These are phyloP conservation scores for Drosophila rellima DNA, from an alignment of 2,888 invertebrate genomes.

Conservation along the genomic window DNA sequence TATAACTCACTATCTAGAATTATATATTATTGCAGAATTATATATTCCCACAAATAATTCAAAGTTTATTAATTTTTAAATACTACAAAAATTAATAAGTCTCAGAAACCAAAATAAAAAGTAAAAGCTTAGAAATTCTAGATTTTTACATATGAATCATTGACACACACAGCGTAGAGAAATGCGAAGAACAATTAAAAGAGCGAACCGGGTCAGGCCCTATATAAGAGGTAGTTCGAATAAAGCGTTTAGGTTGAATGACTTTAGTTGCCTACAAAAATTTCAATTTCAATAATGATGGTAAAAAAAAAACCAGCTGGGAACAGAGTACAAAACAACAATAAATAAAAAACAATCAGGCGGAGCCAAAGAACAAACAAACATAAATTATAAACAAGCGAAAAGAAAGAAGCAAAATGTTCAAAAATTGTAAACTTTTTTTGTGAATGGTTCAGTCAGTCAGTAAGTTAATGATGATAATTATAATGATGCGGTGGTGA, in stretches of 20 bases:
- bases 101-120: constrained; percentile 37
- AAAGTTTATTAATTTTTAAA: not conserved
- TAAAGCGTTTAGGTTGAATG: constrained; percentile 71
- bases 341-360: constrained; percentile 35
- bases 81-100: not conserved
- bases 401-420: constrained; percentile 37
- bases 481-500: constrained; percentile 62
- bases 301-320: constrained; percentile 9
- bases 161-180: constrained; percentile 24
- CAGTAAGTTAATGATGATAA: constrained; percentile 77
- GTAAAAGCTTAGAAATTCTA: constrained; percentile 46
- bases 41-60: not conserved
- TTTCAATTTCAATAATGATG: constrained; percentile 70
- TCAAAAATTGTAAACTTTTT: constrained; percentile 21
- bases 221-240: constrained; percentile 15
- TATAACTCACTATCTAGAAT: not conserved
- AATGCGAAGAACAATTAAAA: constrained; percentile 40
- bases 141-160: constrained; percentile 17
- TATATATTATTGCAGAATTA: not conserved
- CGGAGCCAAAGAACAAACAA: constrained; percentile 37
- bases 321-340: constrained; percentile 19
- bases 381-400: constrained; percentile 49
- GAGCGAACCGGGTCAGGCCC: constrained; percentile 53
- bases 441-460: constrained; percentile 59
- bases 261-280: constrained; percentile 53